Conservation (phyloP, 2,113 vertebrate genomes). For the Anhinga rufa region DNA sequence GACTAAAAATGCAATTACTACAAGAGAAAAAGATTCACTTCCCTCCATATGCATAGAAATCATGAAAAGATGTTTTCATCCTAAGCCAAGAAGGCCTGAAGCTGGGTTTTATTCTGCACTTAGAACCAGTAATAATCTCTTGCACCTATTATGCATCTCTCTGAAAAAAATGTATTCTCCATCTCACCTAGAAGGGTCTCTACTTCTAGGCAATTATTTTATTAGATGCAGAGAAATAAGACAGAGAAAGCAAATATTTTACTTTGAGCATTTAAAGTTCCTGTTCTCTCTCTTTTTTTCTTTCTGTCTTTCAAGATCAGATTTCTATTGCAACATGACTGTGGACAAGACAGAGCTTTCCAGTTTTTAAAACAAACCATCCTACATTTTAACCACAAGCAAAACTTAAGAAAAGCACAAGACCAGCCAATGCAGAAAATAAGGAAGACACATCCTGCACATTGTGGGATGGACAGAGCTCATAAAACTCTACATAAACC, state of each 20-base stretch:
- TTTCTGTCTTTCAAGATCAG: background rate
- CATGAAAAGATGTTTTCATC: slow-evolving; percentile 30
- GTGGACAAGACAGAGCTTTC: background rate
- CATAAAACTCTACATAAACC: background rate
- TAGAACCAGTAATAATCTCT: background rate
- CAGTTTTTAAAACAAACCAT: background rate
- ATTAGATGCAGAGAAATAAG: background rate
- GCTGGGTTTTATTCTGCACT: slow-evolving; percentile 2
- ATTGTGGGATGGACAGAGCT: background rate
- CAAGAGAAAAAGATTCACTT: slow-evolving; percentile 23
- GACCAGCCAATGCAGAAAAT: background rate
- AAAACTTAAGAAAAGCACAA: background rate
- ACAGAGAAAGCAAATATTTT: background rate
- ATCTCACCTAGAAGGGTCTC: background rate
- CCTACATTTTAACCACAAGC: background rate
- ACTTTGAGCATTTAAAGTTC: background rate
- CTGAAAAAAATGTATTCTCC: background rate
- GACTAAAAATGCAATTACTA: slow-evolving; percentile 62
- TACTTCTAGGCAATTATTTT: background rate
- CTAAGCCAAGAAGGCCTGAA: background rate
- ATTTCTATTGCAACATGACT: background rate
- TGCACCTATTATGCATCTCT: background rate
- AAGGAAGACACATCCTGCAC: background rate
- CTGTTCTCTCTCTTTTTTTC: background rate
- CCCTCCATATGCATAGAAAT: slow-evolving; percentile 8